Conservation (phyloP, 2,113 vertebrate species). For the Poicephalus meyeri region DNA sequence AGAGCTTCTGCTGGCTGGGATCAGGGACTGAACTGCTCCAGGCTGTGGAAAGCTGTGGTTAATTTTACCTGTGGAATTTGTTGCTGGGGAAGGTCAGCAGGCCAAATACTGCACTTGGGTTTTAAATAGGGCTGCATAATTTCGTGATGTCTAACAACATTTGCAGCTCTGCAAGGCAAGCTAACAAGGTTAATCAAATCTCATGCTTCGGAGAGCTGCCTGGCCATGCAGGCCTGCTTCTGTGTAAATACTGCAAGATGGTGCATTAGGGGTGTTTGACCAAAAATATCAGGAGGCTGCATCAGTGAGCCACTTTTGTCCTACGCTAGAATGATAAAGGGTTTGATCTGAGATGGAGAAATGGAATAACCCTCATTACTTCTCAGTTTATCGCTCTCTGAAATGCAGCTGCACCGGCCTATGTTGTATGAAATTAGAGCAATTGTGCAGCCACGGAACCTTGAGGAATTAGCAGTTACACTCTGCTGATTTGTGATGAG, state of each 20-base stretch:
- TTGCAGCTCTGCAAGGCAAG: conserved; percentile 59
- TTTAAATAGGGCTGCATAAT: conserved; percentile 41
- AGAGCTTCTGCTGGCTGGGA: neutral
- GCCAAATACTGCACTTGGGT: conserved; percentile 12
- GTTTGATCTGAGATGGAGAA: neutral
- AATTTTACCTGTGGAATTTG: conserved; percentile 9
- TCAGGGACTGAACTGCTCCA: neutral
- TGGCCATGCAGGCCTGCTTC: conserved; percentile 6
- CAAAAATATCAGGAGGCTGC: conserved; percentile 9
- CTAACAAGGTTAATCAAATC: conserved; percentile 67
- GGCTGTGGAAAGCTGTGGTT: neutral
- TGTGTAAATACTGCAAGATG: conserved; percentile 27
- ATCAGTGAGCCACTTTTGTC: neutral
- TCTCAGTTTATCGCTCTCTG: neutral
- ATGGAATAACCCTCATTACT: neutral
- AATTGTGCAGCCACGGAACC: neutral
- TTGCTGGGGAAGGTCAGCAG: conserved; percentile 26
- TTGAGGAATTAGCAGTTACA: neutral
- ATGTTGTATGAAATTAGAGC: neutral
- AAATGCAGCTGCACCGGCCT: neutral
- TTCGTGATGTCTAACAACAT: conserved; percentile 17
- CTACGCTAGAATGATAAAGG: neutral
- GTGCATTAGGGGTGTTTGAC: conserved; percentile 13
- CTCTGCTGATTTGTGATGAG: neutral
- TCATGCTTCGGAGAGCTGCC: conserved; percentile 56